phyloP scores from a whole-genome alignment of 2,113 vertebrate genomes.

The Cephalopterus ornatus region DNA sequence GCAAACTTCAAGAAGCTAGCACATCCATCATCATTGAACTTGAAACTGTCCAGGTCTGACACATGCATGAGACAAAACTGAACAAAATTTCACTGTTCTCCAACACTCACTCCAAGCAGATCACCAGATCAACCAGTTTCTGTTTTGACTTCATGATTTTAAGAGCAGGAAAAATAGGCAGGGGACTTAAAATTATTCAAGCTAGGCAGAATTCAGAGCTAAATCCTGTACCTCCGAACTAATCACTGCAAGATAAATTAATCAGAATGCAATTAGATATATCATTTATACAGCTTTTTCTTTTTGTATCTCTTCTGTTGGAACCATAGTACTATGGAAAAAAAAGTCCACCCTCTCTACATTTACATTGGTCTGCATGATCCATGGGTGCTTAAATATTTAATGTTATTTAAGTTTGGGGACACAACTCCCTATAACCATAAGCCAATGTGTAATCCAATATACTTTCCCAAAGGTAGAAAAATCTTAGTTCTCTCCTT shows the following conservation, averaged over 20 bases:
- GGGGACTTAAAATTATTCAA: background rate
- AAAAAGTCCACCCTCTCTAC: background rate
- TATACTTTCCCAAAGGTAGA: background rate
- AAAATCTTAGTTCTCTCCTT: background rate
- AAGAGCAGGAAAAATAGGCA: background rate
- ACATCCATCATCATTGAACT: background rate
- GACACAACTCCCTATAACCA: background rate
- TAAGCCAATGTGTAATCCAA: background rate
- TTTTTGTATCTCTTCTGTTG: background rate
- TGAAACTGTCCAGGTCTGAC: fast-evolving
- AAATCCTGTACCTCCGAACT: background rate
- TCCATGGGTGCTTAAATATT: background rate
- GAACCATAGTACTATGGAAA: background rate
- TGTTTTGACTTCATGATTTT: background rate
- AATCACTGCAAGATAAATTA: background rate
- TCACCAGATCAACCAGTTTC: background rate
- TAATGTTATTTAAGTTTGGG: no score
- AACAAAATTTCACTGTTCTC: background rate
- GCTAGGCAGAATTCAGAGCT: background rate
- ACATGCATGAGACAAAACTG: background rate
- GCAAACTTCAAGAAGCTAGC: background rate
- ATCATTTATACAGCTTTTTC: background rate
- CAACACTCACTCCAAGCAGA: no score
- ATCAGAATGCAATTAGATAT: background rate
- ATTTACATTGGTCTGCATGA: background rate